Evolutionary conservation across 2,797 vertebrate genomes (phyloP), one percentile per base, ranked within the genome.

Genomic region (Ara ararauna): DNA sequence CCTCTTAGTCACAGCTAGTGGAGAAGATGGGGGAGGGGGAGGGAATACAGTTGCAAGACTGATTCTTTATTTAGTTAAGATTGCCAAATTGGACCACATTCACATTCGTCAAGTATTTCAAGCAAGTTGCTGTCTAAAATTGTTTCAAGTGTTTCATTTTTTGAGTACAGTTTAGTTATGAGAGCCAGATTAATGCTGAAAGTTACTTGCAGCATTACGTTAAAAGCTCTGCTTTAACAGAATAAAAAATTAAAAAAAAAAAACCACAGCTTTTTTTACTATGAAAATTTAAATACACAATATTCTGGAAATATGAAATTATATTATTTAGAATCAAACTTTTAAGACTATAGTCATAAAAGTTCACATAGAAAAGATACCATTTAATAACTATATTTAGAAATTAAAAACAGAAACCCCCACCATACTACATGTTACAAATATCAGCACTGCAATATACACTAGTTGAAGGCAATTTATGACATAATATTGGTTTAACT

Each of bases 1-100:
- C 97, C 97, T 97, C 78, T 97, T 97, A 97, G 97, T 97, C 96
- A 97, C 48, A 81, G 89, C 48, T 73, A 95, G 73, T 76, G 58
- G 58, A 97, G 93, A 85, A 84, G 84, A 85, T 17, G 51, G 50
- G 83, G 71, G 23, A 87, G 58, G n/a, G 32, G 22, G 56, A 36
- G 58, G 30, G 47, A 92, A 89, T 65, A 85, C 51, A 66, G 84
- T 66, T 95, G 66, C 40, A 82, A 85, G 87, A 89, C 90, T 89
- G 80, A 96, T 97, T 86, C 91, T 97, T 84, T 81, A 71, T 88
- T 95, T 96, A 97, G 93, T 70, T 93, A 53, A 76, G 70, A 62
- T 77, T 97, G 96, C 89, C 91, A 97, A 96, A 93, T 42, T 83
- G 86, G 91, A 95, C 64, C 70, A 79, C 73, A 86, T 94, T 97